A percentile compares a stretch with the other conserved stretches of the same genome.
phyloP scores from a whole-genome alignment of 2,888 invertebrate genomes.

The Diplazon laetatorius region DNA sequence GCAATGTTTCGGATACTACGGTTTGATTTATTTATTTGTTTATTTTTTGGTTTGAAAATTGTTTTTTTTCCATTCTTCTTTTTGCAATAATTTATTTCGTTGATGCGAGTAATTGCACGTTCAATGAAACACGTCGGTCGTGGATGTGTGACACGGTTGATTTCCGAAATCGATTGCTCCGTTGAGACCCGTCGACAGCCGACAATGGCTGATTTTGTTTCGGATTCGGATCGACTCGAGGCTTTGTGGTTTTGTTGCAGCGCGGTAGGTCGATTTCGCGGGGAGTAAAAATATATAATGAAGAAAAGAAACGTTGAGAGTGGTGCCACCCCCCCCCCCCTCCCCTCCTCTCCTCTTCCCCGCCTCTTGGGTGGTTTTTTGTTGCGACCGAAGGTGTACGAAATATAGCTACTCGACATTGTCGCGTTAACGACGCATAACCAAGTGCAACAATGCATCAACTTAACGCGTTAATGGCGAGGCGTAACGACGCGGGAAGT shows the following conservation, averaged over 20 bases:
- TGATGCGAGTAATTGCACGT: constrained; percentile 10
- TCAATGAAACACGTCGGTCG: neutral
- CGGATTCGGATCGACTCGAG: neutral
- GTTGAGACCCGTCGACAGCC: neutral
- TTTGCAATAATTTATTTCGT: no score
- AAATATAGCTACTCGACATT: constrained; percentile 30
- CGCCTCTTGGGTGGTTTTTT: constrained; percentile 10
- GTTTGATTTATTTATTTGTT: no score
- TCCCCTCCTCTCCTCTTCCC: no score
- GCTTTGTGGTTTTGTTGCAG: constrained; percentile 11
- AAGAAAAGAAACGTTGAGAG: neutral
- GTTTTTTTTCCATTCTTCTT: no score
- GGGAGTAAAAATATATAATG: neutral
- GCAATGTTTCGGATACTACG: neutral
- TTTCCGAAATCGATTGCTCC: constrained; percentile 16
- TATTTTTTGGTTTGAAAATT: no score
- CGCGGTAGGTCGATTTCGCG: constrained; percentile 53
- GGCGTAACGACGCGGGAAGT: constrained; percentile 57
- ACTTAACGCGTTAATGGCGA: constrained; percentile 62
- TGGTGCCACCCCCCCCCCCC: no score
- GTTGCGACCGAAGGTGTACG: neutral
- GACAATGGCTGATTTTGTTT: constrained; percentile 6
- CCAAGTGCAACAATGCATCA: constrained; percentile 61
- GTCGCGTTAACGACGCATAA: constrained; percentile 59
- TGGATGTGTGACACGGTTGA: neutral